These are phyloP conservation scores for Cheilosia pagana DNA, from an alignment of 2,888 invertebrate genomes.

Conservation along the genomic window DNA sequence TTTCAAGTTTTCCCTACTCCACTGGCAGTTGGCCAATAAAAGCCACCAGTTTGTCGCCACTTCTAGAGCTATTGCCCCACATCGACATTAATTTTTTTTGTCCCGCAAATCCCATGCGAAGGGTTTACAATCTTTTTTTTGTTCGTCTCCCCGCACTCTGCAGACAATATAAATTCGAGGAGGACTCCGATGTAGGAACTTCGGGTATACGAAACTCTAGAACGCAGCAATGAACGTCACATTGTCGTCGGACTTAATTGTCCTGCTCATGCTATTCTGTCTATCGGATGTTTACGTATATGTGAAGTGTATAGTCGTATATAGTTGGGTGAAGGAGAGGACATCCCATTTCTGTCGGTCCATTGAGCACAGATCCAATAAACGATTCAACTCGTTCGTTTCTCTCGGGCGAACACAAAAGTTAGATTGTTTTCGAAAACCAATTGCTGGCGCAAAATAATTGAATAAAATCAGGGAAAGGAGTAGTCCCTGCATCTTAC, in stretches of 20 bases:
- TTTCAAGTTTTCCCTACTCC: conserved; percentile 40
- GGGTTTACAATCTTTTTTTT: conserved; percentile 25
- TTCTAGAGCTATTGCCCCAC: conserved; percentile 66
- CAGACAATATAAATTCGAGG: conserved; percentile 62
- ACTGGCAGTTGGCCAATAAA: conserved; percentile 67
- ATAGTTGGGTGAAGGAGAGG: conserved; percentile 26
- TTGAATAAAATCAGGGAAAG: conserved; percentile 53
- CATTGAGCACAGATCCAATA: conserved; percentile 71
- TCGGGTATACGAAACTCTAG: conserved; percentile 36
- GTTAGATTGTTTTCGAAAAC: conserved; percentile 66
- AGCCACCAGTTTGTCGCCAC: conserved; percentile 70
- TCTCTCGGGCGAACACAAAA: conserved; percentile 17
- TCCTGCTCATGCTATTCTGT: conserved; percentile 53
- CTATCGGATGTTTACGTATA: conserved; percentile 55
- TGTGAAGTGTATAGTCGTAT: background rate
- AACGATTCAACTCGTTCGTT: conserved; percentile 46
- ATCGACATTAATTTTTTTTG: conserved; percentile 35
- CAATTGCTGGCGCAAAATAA: conserved; percentile 59
- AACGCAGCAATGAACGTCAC: conserved; percentile 67
- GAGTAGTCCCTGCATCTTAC: conserved; percentile 15
- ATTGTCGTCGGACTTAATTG: conserved; percentile 69
- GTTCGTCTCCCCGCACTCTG: background rate
- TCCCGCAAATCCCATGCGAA: background rate
- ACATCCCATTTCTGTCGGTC: conserved; percentile 63
- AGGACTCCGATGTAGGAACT: background rate